These are phyloP conservation scores for Dinoponera quadriceps DNA, from an alignment of 1,140 invertebrate species.

Conservation along the genomic window DNA sequence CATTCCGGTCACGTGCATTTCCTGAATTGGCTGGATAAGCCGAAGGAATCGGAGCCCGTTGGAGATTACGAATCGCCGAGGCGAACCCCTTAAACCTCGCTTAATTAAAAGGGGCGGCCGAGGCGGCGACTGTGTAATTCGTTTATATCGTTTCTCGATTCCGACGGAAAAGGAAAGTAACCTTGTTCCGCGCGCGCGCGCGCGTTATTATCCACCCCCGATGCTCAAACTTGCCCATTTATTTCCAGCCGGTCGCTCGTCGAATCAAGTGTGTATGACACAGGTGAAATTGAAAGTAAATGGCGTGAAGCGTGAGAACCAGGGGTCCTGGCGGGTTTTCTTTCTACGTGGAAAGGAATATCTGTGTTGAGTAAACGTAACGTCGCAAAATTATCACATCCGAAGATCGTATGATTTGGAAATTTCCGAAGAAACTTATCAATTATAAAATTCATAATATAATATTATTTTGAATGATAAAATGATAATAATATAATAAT, in stretches of 20 bases:
- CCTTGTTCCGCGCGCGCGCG: background rate
- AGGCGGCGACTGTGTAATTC: constrained; percentile 1
- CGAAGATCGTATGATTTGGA: no score
- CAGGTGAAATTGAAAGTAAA: constrained; percentile 9
- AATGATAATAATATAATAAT: no score
- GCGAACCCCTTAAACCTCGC: constrained; percentile 32
- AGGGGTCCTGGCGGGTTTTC: background rate
- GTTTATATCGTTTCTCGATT: constrained; percentile 41
- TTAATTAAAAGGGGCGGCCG: constrained; percentile 41
- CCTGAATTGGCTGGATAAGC: constrained; percentile 9
- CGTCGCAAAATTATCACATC: no score
- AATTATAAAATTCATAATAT: no score
- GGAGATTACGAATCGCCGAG: constrained; percentile 4
- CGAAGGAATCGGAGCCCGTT: constrained; percentile 5
- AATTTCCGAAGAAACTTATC: no score
- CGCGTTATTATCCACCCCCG: background rate
- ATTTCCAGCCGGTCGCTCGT: background rate
- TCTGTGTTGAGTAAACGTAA: no score
- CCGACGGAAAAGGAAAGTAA: constrained; percentile 7
- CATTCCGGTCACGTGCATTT: constrained; percentile 14
- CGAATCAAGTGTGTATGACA: background rate
- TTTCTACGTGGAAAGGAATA: background rate
- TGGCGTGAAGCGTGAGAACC: background rate
- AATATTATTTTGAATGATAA: no score
- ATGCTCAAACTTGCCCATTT: background rate